A percentile compares a stretch with the other conserved stretches of the same genome.
These are phyloP conservation scores for Conomelus anceps DNA, from an alignment of 2,888 invertebrate genomes.

Conservation along the genomic window DNA sequence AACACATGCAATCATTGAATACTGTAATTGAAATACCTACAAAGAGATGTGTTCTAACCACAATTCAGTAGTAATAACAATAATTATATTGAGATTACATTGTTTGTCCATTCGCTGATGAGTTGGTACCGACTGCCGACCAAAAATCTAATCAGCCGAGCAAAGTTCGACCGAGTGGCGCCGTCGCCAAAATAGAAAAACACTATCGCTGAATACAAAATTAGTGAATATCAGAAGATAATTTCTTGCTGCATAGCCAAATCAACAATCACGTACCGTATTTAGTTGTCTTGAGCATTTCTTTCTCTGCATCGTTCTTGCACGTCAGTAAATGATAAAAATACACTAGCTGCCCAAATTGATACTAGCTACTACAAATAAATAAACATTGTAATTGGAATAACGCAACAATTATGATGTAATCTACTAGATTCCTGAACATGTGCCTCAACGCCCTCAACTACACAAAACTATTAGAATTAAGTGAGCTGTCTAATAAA, in stretches of 20 bases:
- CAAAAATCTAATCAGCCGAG: not conserved
- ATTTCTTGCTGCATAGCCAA: not conserved
- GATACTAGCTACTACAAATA: too few species aligned
- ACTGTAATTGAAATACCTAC: not conserved
- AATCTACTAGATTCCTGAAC: too few species aligned
- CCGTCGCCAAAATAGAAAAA: not conserved
- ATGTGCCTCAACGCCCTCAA: too few species aligned
- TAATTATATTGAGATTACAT: not conserved
- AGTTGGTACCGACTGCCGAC: not conserved
- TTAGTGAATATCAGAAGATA: not conserved
- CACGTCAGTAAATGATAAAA: too few species aligned
- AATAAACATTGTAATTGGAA: too few species aligned
- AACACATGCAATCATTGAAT: not conserved
- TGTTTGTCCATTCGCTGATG: not conserved
- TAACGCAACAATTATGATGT: too few species aligned
- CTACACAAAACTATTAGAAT: too few species aligned
- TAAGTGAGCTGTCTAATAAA: too few species aligned
- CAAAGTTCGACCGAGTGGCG: not conserved
- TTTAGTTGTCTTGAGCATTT: not conserved
- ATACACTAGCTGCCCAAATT: too few species aligned
- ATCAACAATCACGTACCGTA: not conserved
- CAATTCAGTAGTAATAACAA: too few species aligned
- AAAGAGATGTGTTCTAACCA: not conserved
- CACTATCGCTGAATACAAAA: not conserved
- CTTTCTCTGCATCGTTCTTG: too few species aligned